Conservation (phyloP, 1,140 invertebrate species). For the Lordiphosa clarofinis region DNA sequence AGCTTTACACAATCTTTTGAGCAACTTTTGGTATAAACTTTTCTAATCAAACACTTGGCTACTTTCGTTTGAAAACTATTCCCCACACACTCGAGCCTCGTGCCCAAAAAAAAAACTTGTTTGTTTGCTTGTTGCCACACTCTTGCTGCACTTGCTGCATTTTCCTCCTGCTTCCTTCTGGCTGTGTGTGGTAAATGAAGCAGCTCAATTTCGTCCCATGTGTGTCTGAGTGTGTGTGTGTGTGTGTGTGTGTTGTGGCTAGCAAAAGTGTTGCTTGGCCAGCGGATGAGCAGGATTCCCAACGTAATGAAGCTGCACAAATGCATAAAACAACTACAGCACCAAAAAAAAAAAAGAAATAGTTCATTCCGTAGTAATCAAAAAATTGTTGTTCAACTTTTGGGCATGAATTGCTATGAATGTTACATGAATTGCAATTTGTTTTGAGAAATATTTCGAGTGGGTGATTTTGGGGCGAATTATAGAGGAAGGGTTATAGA, state of each 20-base stretch:
- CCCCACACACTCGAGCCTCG: too few species aligned
- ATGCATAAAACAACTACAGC: constrained; percentile 39
- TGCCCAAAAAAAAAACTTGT: too few species aligned
- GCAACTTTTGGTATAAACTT: constrained; percentile 51
- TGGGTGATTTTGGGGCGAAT: too few species aligned
- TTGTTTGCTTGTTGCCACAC: constrained; percentile 59
- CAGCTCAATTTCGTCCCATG: constrained; percentile 63
- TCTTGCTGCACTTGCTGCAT: constrained; percentile 10
- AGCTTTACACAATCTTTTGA: constrained; percentile 45
- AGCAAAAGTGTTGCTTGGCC: constrained; percentile 30
- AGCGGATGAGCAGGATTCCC: constrained; percentile 33
- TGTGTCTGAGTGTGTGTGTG: too few species aligned
- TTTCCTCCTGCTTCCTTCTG: too few species aligned
- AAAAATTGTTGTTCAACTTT: constrained; percentile 21
- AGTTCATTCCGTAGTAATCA: constrained; percentile 25
- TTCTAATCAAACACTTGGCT: constrained; percentile 72
- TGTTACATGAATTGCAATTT: constrained; percentile 1
- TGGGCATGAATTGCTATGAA: not conserved
- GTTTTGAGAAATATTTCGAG: not conserved
- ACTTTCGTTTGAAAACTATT: constrained; percentile 30
- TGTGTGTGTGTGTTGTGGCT: constrained; percentile 20
- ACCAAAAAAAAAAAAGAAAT: not conserved
- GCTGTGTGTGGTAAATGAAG: constrained; percentile 45
- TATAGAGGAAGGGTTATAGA: too few species aligned
- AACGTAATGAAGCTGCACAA: constrained; percentile 70